These are phyloP conservation scores for Pelusios castaneus DNA, from an alignment of 2,113 vertebrate genomes.

Conservation along the genomic window DNA sequence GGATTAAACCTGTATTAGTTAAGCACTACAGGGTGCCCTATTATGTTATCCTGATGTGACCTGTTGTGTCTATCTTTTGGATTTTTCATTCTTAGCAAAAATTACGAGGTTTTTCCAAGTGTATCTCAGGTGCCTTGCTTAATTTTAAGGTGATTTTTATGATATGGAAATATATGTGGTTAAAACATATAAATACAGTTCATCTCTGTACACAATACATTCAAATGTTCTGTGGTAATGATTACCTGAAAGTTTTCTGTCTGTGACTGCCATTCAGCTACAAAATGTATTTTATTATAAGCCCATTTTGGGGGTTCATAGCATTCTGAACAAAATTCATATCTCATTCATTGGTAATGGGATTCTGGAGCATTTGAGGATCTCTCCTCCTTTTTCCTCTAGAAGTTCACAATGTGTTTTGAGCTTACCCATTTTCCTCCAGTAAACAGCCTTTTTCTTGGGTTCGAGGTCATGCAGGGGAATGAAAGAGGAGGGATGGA, in stretches of 20 bases:
- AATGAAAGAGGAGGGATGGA: not conserved
- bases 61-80: conserved; percentile 50
- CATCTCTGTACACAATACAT: conserved; percentile 40
- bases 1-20: conserved; percentile 70
- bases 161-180: conserved; percentile 41
- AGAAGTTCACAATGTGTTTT: not conserved
- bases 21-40: conserved; percentile 61
- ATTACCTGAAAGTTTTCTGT: conserved; percentile 56
- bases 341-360: conserved; percentile 11
- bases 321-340: conserved; percentile 56
- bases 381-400: not conserved
- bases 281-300: conserved; percentile 45
- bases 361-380: not conserved
- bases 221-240: conserved; percentile 37
- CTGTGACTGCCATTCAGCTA: conserved; percentile 42
- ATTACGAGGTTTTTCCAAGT: conserved; percentile 41
- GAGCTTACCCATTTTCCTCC: not conserved
- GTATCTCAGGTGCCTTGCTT: conserved; percentile 37
- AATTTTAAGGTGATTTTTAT: conserved; percentile 59
- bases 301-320: not conserved
- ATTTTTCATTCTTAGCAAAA: conserved; percentile 56
- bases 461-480: not conserved
- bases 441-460: not conserved
- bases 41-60: conserved; percentile 49
- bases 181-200: conserved; percentile 29